phyloP scores from a whole-genome alignment of 2,797 vertebrate genomes.

The Sebastes trivittatus region DNA sequence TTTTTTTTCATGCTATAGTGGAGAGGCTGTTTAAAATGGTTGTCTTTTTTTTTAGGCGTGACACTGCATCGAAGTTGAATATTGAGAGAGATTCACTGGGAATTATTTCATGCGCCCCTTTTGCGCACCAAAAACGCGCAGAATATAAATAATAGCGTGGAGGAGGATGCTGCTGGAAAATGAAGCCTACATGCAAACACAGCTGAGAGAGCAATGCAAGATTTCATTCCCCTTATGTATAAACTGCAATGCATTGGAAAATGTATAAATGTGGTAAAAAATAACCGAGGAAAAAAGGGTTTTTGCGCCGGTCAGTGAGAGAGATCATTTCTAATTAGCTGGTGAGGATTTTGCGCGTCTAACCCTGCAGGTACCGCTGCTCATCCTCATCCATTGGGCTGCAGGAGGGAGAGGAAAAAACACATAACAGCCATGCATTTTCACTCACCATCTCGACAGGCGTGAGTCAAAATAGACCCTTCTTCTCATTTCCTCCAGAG shows the following conservation, averaged over 20 bases:
- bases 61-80: conserved; percentile 44
- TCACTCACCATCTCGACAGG: conserved; percentile 82
- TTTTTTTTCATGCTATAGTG: conserved; percentile 55
- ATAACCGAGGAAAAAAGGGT: background rate
- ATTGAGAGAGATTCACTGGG: background rate
- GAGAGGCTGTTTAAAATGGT: conserved; percentile 61
- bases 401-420: background rate
- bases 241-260: background rate
- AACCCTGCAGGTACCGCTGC: conserved; percentile 37
- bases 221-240: background rate
- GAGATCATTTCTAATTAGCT: conserved; percentile 58
- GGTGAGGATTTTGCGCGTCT: conserved; percentile 11
- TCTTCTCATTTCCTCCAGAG: conserved; percentile 69
- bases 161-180: conserved; percentile 15
- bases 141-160: conserved; percentile 26
- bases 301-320: background rate
- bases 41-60: conserved; percentile 39
- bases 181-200: conserved; percentile 7
- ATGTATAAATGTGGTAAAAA: background rate
- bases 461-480: conserved; percentile 74
- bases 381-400: conserved; percentile 11
- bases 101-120: conserved; percentile 20
- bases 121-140: conserved; percentile 40
- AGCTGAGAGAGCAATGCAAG: background rate
- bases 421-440: conserved; percentile 36